Base-by-base conservation (phyloP, 2,797 vertebrate genomes). In the Taeniopygia guttata region DNA sequence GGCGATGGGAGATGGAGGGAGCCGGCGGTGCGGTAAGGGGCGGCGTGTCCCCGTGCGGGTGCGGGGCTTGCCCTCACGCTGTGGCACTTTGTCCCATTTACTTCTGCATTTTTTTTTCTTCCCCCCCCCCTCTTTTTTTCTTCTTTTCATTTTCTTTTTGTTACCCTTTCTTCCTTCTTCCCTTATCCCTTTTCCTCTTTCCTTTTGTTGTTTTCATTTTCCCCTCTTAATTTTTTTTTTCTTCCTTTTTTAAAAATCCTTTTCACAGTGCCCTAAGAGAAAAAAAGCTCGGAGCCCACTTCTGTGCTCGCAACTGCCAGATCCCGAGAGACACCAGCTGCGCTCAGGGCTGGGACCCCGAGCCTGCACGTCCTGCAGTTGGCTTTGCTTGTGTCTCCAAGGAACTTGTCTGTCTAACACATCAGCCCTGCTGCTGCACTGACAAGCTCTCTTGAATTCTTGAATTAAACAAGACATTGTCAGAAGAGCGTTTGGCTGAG, bases 1-100 rank as follows among this genome's bases (percentile, higher is more conserved):
- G 89, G 94, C 89, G 66, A 96, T 96, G 96, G 96, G 87, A 94
- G 93, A 96, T 96, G 96, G 96, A 95, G 55, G 93, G 78, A 73
- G 51, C 67, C 55, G 90, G 66, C 42, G 80, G 85, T 62, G 93
- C 87, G 96, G 96, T 96, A 95, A 96, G 87, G 79, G 48, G n/a
- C 56, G 56, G 43, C 36, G 20, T 38, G 56, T 54, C 49, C 78
- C 80, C 29, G 42, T 13, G 68, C 22, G 62, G 69, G 38, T 27
- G 75, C 56, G 62, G 81, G 62, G 56, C 21, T n/a, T 23, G 55
- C 62, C 27, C 72, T 43, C 54, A 20, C 55, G n/a, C 32, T 21
- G 32, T 18, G 64, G 16, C 52, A 34, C 83, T 68, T 77, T 8
- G 42, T 11, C 59, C 29, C 29, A 5, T 66, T 36, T 49, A 73